Conservation (phyloP, 2,888 invertebrate species). For the Gastrophysa polygoni region DNA sequence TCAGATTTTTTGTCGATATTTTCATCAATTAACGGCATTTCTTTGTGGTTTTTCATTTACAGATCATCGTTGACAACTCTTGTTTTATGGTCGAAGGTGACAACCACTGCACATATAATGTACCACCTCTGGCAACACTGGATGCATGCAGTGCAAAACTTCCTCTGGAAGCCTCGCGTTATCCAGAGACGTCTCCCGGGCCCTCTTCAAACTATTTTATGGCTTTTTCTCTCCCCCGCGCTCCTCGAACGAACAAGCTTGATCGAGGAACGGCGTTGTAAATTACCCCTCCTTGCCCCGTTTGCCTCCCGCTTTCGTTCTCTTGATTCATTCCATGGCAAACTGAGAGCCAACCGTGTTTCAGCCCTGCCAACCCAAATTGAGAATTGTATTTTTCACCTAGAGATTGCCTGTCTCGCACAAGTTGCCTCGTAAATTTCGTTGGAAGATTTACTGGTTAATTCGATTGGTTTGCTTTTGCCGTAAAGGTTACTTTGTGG, state of each 20-base stretch:
- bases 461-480: constrained; percentile 17
- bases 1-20: too few species aligned
- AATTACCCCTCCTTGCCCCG: constrained; percentile 45
- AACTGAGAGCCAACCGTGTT: constrained; percentile 50
- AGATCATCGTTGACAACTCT: too few species aligned
- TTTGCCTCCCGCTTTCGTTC: constrained; percentile 32
- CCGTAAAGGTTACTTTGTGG: background rate
- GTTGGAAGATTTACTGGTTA: constrained; percentile 21
- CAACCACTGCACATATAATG: too few species aligned
- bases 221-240: constrained; percentile 42
- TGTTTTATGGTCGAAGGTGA: too few species aligned
- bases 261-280: constrained; percentile 55
- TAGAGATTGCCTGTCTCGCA: constrained; percentile 13
- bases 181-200: constrained; percentile 55
- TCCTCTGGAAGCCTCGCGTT: constrained; percentile 44
- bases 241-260: constrained; percentile 49
- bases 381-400: constrained; percentile 45
- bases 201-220: constrained; percentile 59
- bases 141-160: constrained; percentile 49
- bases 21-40: too few species aligned
- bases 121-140: constrained; percentile 39
- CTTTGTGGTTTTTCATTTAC: too few species aligned
- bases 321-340: constrained; percentile 52
- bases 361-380: constrained; percentile 52
- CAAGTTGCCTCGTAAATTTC: constrained; percentile 18